Evolutionary conservation across 2,797 vertebrate genomes (phyloP), one percentile per base, ranked within the genome.

Genomic region (Mormyrops boulengeri): DNA sequence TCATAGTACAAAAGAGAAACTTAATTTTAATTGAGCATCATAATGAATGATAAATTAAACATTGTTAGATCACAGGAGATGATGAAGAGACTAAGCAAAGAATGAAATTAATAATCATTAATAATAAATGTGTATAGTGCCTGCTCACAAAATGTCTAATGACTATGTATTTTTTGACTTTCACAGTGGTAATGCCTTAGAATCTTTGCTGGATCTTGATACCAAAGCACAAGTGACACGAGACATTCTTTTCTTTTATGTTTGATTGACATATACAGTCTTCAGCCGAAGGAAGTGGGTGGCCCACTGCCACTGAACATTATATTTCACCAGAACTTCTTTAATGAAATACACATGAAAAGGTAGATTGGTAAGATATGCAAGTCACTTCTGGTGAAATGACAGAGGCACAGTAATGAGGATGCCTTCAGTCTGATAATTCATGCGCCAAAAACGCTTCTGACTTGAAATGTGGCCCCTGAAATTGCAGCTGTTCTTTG

Each of bases 61-160:
- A 88, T 52, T 77, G 17, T 88, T 49, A 73, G n/a, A 69, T 88
- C n/a, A 49, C 26, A 73, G 22, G 47, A 49, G 12, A 73, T 19
- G 6, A 30, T 53, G 4, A 52, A 50, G 41, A 34, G 88, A 52
- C 47, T 50, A 60, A 69, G 60, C 47, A 47, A 66, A 50, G 19
- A 88, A 69, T 73, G 52, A 88, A 88, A 50, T 62, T n/a, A 44
- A n/a, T n/a, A n/a, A n/a, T 2, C 41, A 69, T 88, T 41, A 88
- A 88, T 66, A 88, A 66, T 88, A 77, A 22, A 69, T 88, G 19
- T 49, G n/a, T n/a, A 73, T 4, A 88, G 26, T 52, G 49, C 88
- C 66, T 53, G 69, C 50, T 26, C 52, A 60, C 11, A 2, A 87
- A 87, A 87, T 60, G 38, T 85, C 47, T 85, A 85, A 85, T 85